Evolutionary conservation across 2,797 vertebrate genomes (phyloP).

Genomic region (Myotis planiceps): DNA sequence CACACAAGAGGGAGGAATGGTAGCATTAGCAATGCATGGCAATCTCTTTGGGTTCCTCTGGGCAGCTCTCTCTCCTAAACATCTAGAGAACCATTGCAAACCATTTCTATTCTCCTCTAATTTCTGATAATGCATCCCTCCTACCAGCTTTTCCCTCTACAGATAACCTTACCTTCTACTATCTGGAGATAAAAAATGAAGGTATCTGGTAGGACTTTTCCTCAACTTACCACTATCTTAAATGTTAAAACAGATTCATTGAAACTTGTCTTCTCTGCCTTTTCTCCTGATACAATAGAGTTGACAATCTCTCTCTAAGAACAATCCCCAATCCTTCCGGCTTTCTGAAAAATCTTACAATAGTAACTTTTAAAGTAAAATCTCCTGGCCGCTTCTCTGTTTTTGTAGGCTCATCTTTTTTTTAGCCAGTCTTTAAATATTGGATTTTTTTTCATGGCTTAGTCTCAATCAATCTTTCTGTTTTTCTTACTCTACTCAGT

Average conservation of each 20-base stretch:
- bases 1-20: neutral
- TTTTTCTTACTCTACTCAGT: neutral
- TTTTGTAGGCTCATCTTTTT: neutral
- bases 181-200: neutral
- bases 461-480: neutral
- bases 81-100: neutral
- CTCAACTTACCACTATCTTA: neutral
- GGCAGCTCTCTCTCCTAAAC: neutral
- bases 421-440: neutral
- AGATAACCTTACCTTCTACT: neutral
- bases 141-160: neutral
- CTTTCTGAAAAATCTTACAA: neutral
- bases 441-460: neutral
- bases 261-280: neutral
- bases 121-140: neutral
- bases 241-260: neutral
- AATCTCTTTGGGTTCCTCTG: neutral
- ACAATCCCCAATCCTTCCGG: neutral
- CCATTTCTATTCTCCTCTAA: neutral
- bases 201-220: neutral
- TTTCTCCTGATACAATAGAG: neutral
- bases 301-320: neutral
- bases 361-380: neutral
- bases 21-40: fast-evolving
- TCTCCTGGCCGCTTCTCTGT: neutral